Evolutionary conservation across 2,797 vertebrate genomes (phyloP).

Genomic region (Hemibagrus guttatus): DNA sequence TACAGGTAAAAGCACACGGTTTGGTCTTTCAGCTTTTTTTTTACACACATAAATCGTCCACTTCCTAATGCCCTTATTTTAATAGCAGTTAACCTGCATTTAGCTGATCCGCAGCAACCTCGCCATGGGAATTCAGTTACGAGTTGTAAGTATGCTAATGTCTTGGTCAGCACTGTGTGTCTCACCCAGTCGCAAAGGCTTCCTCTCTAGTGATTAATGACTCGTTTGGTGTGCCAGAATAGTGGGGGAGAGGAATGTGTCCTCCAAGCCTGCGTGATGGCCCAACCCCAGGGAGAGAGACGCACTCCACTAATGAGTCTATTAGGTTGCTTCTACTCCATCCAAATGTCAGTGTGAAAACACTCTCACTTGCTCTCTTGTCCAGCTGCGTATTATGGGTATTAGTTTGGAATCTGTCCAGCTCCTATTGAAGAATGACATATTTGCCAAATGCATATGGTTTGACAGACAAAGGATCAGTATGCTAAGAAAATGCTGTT

Average conservation of each 20-base stretch:
- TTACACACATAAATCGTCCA: background rate
- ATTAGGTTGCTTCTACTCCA: constrained; percentile 55
- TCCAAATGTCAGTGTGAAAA: constrained; percentile 56
- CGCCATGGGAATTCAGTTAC: constrained; percentile 9
- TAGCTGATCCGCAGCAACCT: constrained; percentile 6
- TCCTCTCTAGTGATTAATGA: constrained; percentile 56
- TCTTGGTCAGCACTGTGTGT: constrained; percentile 8
- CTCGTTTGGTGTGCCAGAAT: constrained; percentile 37
- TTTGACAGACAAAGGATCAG: constrained; percentile 34
- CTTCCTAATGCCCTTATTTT: background rate
- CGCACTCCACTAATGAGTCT: constrained; percentile 59
- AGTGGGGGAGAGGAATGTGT: constrained; percentile 30
- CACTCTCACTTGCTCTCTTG: constrained; percentile 25
- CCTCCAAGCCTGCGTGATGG: constrained; percentile 30
- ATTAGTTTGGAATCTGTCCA: constrained; percentile 34
- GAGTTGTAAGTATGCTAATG: constrained; percentile 24
- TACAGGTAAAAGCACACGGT: constrained; percentile 72
- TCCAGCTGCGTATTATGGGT: constrained; percentile 47
- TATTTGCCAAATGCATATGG: constrained; percentile 31
- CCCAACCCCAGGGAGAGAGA: constrained; percentile 44
- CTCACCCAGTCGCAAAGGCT: constrained; percentile 23
- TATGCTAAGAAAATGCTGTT: constrained; percentile 34
- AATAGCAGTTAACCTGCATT: constrained; percentile 31
- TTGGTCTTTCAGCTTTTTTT: background rate
- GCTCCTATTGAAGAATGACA: constrained; percentile 51